These are phyloP conservation scores for Alviniconcha strummeri DNA, from an alignment of 2,888 invertebrate genomes.

Conservation along the genomic window DNA sequence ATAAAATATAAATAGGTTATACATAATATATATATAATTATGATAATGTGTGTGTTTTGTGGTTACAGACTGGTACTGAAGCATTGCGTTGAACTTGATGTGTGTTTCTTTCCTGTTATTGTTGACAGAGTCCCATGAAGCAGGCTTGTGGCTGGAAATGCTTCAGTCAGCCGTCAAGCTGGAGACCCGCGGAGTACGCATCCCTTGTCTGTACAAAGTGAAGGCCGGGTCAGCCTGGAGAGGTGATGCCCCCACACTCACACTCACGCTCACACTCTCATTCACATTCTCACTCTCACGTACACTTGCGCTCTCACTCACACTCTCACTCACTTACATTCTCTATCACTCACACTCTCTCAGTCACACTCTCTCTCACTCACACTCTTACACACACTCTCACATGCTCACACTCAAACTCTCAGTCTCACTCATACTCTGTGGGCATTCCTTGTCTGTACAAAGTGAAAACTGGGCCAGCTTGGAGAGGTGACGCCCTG, in stretches of 20 bases:
- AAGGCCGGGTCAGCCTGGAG: not conserved
- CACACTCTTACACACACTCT: not conserved
- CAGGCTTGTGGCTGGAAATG: constrained; percentile 77
- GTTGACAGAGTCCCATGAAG: constrained; percentile 58
- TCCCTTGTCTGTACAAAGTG: constrained; percentile 36
- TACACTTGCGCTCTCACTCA: not conserved
- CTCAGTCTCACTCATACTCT: too few relatives aligned
- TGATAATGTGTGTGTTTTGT: not conserved
- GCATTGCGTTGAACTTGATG: too few relatives aligned
- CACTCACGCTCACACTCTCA: not conserved
- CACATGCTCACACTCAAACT: not conserved
- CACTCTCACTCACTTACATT: not conserved
- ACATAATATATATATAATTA: not conserved
- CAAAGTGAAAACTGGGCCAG: too few relatives aligned
- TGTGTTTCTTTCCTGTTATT: too few relatives aligned
- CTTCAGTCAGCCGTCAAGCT: constrained; percentile 81
- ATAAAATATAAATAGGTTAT: not conserved
- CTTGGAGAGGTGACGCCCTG: too few relatives aligned
- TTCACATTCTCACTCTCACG: not conserved
- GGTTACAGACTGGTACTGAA: too few relatives aligned
- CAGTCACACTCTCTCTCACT: not conserved
- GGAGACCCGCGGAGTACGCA: constrained; percentile 73
- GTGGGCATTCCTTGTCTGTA: too few relatives aligned
- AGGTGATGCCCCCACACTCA: constrained; percentile 2
- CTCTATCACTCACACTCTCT: not conserved